Conservation (phyloP, 1,140 invertebrate species). For the Anthonomus grandis region DNA sequence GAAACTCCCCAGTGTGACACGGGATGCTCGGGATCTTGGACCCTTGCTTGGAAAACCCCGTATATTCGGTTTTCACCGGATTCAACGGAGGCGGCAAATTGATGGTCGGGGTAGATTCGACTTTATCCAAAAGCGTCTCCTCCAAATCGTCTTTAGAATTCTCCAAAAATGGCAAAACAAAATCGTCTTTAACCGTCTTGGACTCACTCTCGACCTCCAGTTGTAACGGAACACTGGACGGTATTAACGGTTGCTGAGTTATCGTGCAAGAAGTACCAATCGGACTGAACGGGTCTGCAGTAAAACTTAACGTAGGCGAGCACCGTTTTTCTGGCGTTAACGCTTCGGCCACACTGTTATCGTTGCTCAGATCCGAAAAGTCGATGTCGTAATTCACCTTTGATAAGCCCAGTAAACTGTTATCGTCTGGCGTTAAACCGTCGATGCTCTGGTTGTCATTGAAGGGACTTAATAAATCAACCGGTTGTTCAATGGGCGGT, state of each 20-base stretch:
- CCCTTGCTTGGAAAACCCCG: constrained; percentile 66
- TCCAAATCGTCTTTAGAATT: constrained; percentile 48
- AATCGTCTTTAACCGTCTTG: constrained; percentile 41
- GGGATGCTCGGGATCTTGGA: constrained; percentile 69
- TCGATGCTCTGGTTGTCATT: constrained; percentile 47
- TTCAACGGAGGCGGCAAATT: constrained; percentile 59
- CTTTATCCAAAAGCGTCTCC: constrained; percentile 58
- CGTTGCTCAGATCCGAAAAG: constrained; percentile 64
- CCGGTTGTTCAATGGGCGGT: constrained; percentile 5
- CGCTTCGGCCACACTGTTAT: constrained; percentile 64
- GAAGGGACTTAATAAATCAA: constrained; percentile 34
- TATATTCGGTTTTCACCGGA: constrained; percentile 58
- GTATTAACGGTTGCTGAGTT: constrained; percentile 38
- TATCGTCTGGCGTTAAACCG: constrained; percentile 58
- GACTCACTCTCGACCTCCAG: constrained; percentile 3
- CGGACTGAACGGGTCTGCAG: constrained; percentile 48
- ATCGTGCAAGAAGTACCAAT: constrained; percentile 36
- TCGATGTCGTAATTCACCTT: constrained; percentile 72
- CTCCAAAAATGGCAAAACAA: constrained; percentile 47
- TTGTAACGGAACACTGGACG: constrained; percentile 27
- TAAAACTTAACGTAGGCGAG: constrained; percentile 36
- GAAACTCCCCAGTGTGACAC: constrained; percentile 62
- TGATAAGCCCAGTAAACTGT: constrained; percentile 57
- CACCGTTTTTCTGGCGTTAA: constrained; percentile 45
- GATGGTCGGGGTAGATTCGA: constrained; percentile 54